phyloP scores from a whole-genome alignment of 2,113 vertebrate species.

The Butorides virescens region DNA sequence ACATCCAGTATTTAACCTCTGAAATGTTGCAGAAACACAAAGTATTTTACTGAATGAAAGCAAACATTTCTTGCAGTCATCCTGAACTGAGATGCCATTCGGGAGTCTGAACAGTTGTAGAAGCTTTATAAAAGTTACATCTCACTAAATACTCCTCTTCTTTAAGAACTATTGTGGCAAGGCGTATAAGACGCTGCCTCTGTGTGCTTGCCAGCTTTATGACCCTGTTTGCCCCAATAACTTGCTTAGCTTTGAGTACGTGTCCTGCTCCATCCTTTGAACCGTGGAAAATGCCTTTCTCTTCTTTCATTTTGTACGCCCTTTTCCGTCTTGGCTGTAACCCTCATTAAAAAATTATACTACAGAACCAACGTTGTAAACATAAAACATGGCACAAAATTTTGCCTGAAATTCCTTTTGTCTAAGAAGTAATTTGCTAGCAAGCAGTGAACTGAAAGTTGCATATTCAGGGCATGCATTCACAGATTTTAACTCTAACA shows the following conservation, averaged over 20 bases:
- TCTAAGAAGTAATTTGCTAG: background rate
- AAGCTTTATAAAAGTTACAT: background rate
- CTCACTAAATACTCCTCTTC: background rate
- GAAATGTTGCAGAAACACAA: constrained; percentile 24
- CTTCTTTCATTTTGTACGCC: background rate
- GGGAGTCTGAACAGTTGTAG: background rate
- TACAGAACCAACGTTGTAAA: background rate
- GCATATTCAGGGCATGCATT: background rate
- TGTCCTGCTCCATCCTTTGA: background rate
- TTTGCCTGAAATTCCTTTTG: background rate
- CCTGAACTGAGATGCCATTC: background rate
- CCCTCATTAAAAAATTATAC: background rate
- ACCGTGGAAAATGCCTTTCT: background rate
- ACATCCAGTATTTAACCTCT: constrained; percentile 53
- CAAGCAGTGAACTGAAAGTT: background rate
- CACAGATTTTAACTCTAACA: background rate
- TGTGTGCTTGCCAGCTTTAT: background rate
- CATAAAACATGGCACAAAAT: background rate
- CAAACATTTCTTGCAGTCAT: background rate
- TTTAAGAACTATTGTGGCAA: background rate
- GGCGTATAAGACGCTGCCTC: background rate
- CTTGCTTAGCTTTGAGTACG: background rate
- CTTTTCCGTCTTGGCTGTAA: background rate
- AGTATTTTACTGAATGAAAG: constrained; percentile 44
- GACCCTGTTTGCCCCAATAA: background rate